phyloP scores from a whole-genome alignment of 2,113 vertebrate genomes.

The Cyphomyrus discorhynchus region DNA sequence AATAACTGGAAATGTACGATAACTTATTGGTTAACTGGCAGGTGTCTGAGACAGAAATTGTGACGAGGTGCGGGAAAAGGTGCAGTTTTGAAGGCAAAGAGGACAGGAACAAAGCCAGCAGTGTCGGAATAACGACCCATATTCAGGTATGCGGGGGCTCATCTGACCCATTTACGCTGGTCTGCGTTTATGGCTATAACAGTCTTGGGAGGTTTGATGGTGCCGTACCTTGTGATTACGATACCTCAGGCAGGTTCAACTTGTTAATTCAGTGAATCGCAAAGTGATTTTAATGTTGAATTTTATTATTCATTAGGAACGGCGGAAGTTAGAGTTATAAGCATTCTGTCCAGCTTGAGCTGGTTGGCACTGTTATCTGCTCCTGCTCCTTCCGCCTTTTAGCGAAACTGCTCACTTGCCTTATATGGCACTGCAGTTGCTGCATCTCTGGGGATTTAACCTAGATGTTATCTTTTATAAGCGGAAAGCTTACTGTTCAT shows the following conservation, averaged over 20 bases:
- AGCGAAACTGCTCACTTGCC: background rate
- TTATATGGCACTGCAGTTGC: conserved; percentile 5
- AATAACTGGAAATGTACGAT: background rate
- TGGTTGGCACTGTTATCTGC: background rate
- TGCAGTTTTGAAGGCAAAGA: background rate
- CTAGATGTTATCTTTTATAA: background rate
- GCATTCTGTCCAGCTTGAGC: background rate
- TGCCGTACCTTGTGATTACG: background rate
- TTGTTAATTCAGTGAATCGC: background rate
- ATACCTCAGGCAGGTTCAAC: background rate
- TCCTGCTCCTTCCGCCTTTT: background rate
- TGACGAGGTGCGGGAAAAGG: background rate
- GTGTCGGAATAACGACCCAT: background rate
- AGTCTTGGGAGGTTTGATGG: background rate
- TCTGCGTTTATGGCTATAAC: background rate
- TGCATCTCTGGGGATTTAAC: background rate
- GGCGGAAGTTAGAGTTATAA: background rate
- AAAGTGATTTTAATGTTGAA: background rate
- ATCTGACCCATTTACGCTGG: background rate
- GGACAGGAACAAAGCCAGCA: background rate
- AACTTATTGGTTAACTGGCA: background rate
- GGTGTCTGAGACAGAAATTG: background rate
- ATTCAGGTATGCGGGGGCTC: background rate
- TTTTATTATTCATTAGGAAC: background rate
- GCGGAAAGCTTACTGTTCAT: background rate